Base-by-base conservation (phyloP, 1,140 invertebrate species). In the Amyelois transitella region DNA sequence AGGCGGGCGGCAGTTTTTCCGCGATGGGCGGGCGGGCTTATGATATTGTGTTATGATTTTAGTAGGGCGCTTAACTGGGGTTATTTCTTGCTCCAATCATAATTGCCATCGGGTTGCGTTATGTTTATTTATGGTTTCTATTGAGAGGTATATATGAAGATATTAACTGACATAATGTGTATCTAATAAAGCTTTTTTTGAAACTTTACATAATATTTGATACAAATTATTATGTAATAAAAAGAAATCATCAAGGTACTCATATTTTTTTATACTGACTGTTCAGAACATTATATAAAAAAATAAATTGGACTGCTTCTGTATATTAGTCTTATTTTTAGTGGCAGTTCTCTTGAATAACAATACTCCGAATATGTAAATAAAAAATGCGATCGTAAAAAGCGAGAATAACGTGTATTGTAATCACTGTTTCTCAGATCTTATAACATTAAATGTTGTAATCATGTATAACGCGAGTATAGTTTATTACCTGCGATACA, bases 21-120 rank as follows among this genome's bases (percentile, higher is more conserved):
- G 64, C 59, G 70, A 76, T 62, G 81, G 82, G 80, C 78, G 83
- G 82, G 77, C 77, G 77, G 80, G 62, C 64, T 86, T 89, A 86
- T 88, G 65, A 88, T 85, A 78, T 85, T 79, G 59, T 62, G 77
- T 87, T 88, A 88, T 88, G 83, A 88, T 81, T 87, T 79, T 89
- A 72, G 78, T 77, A 59, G 80, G 77, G 84, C 72, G 75, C 68
- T 72, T 62, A 19, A 18, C 7, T 12, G 43, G 51, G 43, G 54
- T 18, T 25, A 20, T 20, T 60, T 63, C 57, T 73, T 48, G 55
- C 43, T 71, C 78, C 76, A 79, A 55, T 56, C 61, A 18, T 25
- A 25, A 22, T 14, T 19, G 43, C 50, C 32, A 19, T 47, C 48
- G 43, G 20, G 25, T 25, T 47, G n/a, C 25, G 6, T 52, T 38